phyloP scores from a whole-genome alignment of 2,888 invertebrate genomes.

The Merodon equestris region DNA sequence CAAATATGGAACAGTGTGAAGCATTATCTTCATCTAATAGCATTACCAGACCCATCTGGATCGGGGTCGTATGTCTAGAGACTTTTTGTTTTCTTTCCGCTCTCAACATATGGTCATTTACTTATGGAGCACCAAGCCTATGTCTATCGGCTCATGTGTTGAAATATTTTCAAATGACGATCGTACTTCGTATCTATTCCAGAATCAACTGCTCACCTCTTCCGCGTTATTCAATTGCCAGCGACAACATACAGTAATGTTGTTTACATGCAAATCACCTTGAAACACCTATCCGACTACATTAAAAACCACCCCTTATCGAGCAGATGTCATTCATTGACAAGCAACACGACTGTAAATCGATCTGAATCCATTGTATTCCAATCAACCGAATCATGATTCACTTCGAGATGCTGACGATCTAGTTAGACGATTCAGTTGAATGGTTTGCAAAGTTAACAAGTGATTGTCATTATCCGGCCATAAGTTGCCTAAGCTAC shows the following conservation, averaged over 20 bases:
- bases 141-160: conserved; percentile 5
- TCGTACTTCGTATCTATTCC: neutral
- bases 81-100: neutral
- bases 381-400: conserved; percentile 55
- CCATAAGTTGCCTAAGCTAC: conserved; percentile 24
- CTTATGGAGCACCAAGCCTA: neutral
- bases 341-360: conserved; percentile 21
- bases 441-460: conserved; percentile 48
- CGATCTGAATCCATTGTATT: conserved; percentile 36
- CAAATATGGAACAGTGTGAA: conserved; percentile 11
- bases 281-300: conserved; percentile 1
- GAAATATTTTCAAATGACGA: conserved; percentile 7
- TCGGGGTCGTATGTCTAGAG: conserved; percentile 11
- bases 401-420: conserved; percentile 20
- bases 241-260: no score
- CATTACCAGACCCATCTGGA: conserved; percentile 15
- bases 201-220: neutral
- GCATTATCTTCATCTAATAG: neutral
- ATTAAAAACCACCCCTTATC: conserved; percentile 26
- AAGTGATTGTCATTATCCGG: conserved; percentile 49
- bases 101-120: conserved; percentile 12
- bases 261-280: neutral
- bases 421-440: conserved; percentile 41
- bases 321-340: conserved; percentile 23
- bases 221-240: neutral